Base-by-base conservation (phyloP, 1,140 invertebrate genomes). In the Lepidurus arcticus region DNA sequence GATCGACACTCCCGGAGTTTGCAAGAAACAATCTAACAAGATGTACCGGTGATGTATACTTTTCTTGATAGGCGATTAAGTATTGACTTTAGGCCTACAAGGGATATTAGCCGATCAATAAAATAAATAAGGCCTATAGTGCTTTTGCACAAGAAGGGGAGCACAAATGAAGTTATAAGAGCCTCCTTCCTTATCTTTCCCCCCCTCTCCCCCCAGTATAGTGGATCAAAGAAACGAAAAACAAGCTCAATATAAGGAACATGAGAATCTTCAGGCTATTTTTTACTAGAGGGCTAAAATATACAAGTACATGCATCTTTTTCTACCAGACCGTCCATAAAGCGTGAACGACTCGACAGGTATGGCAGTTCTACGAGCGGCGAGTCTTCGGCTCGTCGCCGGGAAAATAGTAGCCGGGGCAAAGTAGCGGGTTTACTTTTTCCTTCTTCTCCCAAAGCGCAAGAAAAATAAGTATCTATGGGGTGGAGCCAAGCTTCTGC, bases 261-360 rank as follows among this genome's bases (percentile, higher is more conserved):
- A n/a, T 65, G 21, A 65, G 53, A 65, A n/a, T 9, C 21, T 65
- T 21, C 7, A 13, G 53, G 8, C 53, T 65, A n/a, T 21, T 65
- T 65, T 65, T 7, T 65, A 21, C 21, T 65, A 13, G 21, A 16
- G 8, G 21, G 53, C 53, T 65, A 65, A 65, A 16, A 65, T 65
- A 65, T 65, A 65, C 53, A 65, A 65, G 53, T 65, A 24, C 24
- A 24, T 24, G 24, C 24, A 65, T 65, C 53, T 21, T 16, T 65
- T 65, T 13, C 53, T 65, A 65, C 53, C 53, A 65, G 53, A 65
- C 53, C 53, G 21, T 65, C 53, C 53, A 65, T 65, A 65, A 65
- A 65, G 53, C 53, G 53, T 65, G 53, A 65, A 65, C 53, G n/a
- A 65, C 53, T 65, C 53, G 53, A 65, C 53, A 65, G 53, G 53